Base-by-base conservation (phyloP, 2,113 vertebrate species). In the Oncorhynchus clarkii region DNA sequence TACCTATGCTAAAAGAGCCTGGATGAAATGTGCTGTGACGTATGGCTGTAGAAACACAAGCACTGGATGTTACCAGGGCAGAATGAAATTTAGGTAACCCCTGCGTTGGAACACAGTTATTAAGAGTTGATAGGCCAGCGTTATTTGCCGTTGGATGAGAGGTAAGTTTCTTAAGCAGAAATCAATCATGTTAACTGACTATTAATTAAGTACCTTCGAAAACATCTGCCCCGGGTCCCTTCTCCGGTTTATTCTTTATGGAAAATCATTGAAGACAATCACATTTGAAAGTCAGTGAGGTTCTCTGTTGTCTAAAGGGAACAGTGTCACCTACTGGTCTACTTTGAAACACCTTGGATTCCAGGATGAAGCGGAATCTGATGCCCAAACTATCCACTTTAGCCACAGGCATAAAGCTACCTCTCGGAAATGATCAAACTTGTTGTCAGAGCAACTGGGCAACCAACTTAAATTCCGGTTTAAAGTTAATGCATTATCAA, bases 321-420 rank as follows among this genome's bases (percentile, higher is more conserved):
- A 87, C 79, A 71, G 77, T 89, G 84, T 85, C 85, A 82, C 86
- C 84, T 87, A 80, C 79, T 87, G 85, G 82, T 26, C 76, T 69
- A 77, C 26, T 4, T 26, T 71, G 70, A 77, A 82, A 70, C n/a
- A 51, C 18, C 67, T 73, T 65, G 26, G 31, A 49, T 24, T 65
- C 26, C 13, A 20, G 39, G 39, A 65, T 48, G 34, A 34, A 16
- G 11, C 3, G 31, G 13, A 69, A 27, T 29, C 22, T 22, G 29
- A 8, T 12, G 54, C 45, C 67, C 57, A 64, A 45, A 8, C 67
- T 74, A 71, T 70, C 59, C 31, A 24, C 31, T 65, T 49, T 22
- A 45, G 57, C 67, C 48, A 29, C 77, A 64, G 67, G 71, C 48
- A 7, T 62, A 13, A 68, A 72, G 57, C 70, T 27, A 48, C 20